Base-by-base conservation (phyloP, 2,797 vertebrate genomes). In the Siniperca scherzeri region DNA sequence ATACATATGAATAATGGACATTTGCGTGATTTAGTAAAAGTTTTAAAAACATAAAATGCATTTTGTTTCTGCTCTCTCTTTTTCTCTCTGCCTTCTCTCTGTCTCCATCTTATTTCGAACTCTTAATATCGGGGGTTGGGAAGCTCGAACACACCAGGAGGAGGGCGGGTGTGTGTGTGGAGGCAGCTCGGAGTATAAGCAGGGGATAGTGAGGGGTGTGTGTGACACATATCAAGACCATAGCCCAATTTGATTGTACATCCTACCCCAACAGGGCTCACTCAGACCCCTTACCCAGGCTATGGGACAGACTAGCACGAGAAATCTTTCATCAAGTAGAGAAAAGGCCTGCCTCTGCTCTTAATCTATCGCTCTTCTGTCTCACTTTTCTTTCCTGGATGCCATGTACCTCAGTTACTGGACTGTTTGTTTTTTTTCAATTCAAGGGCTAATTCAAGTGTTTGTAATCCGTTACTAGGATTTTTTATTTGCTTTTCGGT, bases 371-470 rank as follows among this genome's bases (percentile, higher is more conserved):
- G 14, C 83, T 89, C 80, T 79, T 72, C 66, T 78, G 77, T 91
- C 71, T 87, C 30, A 22, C 55, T 77, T 85, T 84, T 83, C 82
- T 84, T 72, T 86, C 79, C 52, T 78, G 46, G 81, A 89, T 77
- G 84, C 76, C 83, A 80, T 90, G 79, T 77, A 46, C 90, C 87
- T 87, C 72, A 72, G 68, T 93, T 93, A 88, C 52, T 87, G 81
- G 91, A 94, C 89, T 88, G 85, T 73, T 53, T 88, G 85, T 73
- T 53, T 65, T 57, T 74, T 87, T 90, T 89, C 74, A 90, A 96
- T 95, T 95, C 86, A 96, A 96, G 96, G 96, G 96, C 96, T 96
- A 96, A 93, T 93, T 94, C 92, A 83, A 88, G 87, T 88, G 80
- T 94, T 93, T 91, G 85, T 93, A 77, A 93, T 89, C 88, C 68